A percentile compares a stretch with the other conserved stretches of the same genome.
Conservation (phyloP, 2,888 invertebrate species). For the Hecatera dysodea region DNA sequence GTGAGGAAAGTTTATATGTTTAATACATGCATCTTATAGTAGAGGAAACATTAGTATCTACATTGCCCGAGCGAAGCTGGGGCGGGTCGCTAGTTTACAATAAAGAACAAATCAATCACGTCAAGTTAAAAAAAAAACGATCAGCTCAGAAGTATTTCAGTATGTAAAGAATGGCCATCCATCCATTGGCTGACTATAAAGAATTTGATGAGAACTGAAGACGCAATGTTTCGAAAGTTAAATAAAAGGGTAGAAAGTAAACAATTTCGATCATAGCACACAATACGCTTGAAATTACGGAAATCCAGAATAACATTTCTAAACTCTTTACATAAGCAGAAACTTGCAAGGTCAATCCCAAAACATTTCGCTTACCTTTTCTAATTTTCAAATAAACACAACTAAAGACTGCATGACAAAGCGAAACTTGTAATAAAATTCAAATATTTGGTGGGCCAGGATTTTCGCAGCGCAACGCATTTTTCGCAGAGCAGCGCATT, state of each 20-base stretch:
- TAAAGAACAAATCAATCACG: neutral
- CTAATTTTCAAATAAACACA: slow-evolving; percentile 39
- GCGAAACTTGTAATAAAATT: slow-evolving; percentile 56
- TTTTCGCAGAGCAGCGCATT: slow-evolving; percentile 29
- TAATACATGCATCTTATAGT: too few species aligned
- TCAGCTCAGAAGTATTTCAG: too few species aligned
- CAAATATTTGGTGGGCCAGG: slow-evolving; percentile 50
- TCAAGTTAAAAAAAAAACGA: too few species aligned
- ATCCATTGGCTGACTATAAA: too few species aligned
- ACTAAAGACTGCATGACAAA: slow-evolving; percentile 31
- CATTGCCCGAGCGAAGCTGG: too few species aligned
- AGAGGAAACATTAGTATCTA: too few species aligned
- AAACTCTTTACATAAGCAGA: neutral
- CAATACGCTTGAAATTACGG: slow-evolving; percentile 4
- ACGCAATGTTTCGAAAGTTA: neutral
- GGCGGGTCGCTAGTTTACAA: too few species aligned
- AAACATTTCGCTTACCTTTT: slow-evolving; percentile 14
- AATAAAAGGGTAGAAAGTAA: too few species aligned
- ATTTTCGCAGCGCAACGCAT: slow-evolving; percentile 15
- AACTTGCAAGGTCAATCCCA: slow-evolving; percentile 24
- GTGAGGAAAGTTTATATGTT: too few species aligned
- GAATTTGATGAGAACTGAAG: neutral
- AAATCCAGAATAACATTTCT: slow-evolving; percentile 1
- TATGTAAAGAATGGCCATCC: too few species aligned
- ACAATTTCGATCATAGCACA: neutral